Conservation (phyloP, 2,888 invertebrate genomes). For the Napeogenes inachia region DNA sequence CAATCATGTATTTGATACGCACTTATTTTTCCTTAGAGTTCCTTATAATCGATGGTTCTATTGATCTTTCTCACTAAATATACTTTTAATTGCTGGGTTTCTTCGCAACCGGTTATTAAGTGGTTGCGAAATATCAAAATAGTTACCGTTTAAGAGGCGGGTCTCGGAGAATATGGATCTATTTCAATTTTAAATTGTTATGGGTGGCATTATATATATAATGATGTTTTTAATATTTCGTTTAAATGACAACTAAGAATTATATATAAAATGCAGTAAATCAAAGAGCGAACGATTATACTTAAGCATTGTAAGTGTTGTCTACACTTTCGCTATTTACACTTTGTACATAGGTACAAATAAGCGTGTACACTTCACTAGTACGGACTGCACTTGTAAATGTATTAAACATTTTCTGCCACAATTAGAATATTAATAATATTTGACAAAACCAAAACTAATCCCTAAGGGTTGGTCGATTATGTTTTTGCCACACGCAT, state of each 20-base stretch:
- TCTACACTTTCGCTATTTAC: too few species aligned
- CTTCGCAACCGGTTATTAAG: conserved; percentile 55
- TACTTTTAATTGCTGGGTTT: conserved; percentile 62
- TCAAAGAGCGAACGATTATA: too few species aligned
- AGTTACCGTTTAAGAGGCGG: conserved; percentile 47
- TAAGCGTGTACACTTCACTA: too few species aligned
- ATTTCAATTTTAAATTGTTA: conserved; percentile 60
- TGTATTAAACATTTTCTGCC: too few species aligned
- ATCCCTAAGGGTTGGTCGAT: conserved; percentile 41
- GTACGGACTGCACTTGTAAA: too few species aligned
- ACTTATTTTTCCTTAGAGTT: conserved; percentile 10
- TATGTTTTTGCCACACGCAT: conserved; percentile 66
- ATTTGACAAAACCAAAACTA: conserved; percentile 5
- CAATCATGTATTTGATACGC: conserved; percentile 34
- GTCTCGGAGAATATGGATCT: conserved; percentile 45
- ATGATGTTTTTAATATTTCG: conserved; percentile 46
- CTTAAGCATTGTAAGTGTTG: too few species aligned
- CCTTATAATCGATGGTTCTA: conserved; percentile 58
- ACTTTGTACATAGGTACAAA: too few species aligned
- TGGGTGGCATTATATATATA: conserved; percentile 51
- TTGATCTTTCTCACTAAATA: conserved; percentile 57
- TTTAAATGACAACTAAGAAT: too few species aligned
- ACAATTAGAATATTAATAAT: not conserved
- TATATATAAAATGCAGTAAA: too few species aligned
- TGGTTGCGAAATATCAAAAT: conserved; percentile 68